Evolutionary conservation across 1,140 invertebrate genomes (phyloP).

Genomic region (Caenorhabditis remanei): DNA sequence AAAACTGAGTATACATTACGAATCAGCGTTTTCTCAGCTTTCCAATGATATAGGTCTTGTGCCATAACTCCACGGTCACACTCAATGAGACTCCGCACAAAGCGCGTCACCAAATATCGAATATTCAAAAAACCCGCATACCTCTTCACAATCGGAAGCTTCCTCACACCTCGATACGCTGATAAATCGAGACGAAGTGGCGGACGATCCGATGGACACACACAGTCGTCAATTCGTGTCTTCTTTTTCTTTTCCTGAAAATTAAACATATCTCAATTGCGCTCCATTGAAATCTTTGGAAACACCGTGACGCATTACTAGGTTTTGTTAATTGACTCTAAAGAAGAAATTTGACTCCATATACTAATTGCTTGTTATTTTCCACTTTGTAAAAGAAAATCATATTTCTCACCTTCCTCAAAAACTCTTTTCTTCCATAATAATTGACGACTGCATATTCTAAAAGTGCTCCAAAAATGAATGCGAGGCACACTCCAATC

Average conservation of each 20-base stretch:
- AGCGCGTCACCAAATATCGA: no score
- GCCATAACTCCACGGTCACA: no score
- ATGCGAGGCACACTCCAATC: slow-evolving; percentile 95
- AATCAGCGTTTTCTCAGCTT: no score
- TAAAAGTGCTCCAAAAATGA: slow-evolving; percentile 94
- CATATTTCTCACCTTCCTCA: slow-evolving; percentile 66
- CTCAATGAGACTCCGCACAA: no score
- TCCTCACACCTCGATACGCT: slow-evolving; percentile 18
- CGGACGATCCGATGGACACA: slow-evolving; percentile 57
- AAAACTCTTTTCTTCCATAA: slow-evolving; percentile 88
- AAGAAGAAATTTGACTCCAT: no score
- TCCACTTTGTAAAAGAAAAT: no score
- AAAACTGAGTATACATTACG: no score
- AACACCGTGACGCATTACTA: no score
- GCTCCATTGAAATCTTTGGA: no score
- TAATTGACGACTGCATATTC: slow-evolving; percentile 97
- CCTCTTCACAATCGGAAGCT: slow-evolving; percentile 33
- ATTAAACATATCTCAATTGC: not conserved
- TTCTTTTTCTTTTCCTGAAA: slow-evolving; percentile 62
- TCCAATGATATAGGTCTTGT: no score
- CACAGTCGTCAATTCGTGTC: slow-evolving; percentile 62
- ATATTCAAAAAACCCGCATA: not conserved
- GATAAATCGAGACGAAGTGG: slow-evolving; percentile 61
- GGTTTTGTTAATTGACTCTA: no score
- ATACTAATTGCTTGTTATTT: no score